phyloP scores from a whole-genome alignment of 1,140 invertebrate species.

The Teleopsis dalmanni region DNA sequence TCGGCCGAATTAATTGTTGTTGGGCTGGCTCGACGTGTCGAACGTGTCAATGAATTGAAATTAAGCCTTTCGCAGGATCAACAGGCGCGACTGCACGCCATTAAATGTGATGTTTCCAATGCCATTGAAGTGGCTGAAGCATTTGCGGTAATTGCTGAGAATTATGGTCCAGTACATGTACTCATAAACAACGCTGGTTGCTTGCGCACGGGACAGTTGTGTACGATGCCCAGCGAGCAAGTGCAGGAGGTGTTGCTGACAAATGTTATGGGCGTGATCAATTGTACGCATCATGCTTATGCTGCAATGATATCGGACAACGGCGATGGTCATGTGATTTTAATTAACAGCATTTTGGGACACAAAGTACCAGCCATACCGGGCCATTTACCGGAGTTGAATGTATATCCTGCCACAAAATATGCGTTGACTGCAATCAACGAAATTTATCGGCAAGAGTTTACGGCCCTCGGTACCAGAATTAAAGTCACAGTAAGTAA shows the following conservation, averaged over 20 bases:
- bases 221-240: constrained; percentile 42
- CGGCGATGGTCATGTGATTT: constrained; percentile 59
- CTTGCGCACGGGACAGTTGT: constrained; percentile 48
- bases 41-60: constrained; percentile 49
- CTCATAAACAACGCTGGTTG: constrained; percentile 67
- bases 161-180: constrained; percentile 58
- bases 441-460: constrained; percentile 47
- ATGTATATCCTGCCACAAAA: constrained; percentile 62
- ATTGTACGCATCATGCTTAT: constrained; percentile 56
- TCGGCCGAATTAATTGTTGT: constrained; percentile 54
- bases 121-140: constrained; percentile 56
- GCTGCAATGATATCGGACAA: constrained; percentile 54
- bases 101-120: constrained; percentile 59
- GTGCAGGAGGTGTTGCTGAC: constrained; percentile 55
- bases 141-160: constrained; percentile 56
- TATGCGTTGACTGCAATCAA: constrained; percentile 61
- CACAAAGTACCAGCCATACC: constrained; percentile 32
- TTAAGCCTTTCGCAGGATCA: constrained; percentile 12
- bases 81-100: constrained; percentile 43
- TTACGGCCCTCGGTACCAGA: constrained; percentile 11
- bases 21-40: constrained; percentile 56
- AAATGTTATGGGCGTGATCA: constrained; percentile 57
- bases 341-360: constrained; percentile 55
- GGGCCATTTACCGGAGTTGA: constrained; percentile 21
- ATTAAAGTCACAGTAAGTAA: constrained; percentile 45